Percentiles rank a stretch among this genome's conserved stretches.
These are phyloP conservation scores for Chloebia gouldiae DNA, from an alignment of 2,113 vertebrate genomes.

Conservation along the genomic window DNA sequence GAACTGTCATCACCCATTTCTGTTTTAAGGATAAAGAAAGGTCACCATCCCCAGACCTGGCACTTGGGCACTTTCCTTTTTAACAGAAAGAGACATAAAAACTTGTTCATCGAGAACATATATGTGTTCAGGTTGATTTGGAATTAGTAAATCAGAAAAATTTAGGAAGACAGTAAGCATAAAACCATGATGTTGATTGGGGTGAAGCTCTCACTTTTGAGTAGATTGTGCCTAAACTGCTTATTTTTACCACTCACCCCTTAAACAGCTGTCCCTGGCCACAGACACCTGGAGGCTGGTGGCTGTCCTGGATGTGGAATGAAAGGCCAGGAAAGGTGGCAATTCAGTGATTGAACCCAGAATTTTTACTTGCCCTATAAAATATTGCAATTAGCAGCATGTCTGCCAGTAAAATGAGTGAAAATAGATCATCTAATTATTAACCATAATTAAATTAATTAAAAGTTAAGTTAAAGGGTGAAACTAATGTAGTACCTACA, in stretches of 20 bases:
- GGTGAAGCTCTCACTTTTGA: background rate
- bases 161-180: background rate
- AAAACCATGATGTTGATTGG: background rate
- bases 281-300: background rate
- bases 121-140: background rate
- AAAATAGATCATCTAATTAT: constrained; percentile 15
- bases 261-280: background rate
- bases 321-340: background rate
- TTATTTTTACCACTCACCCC: background rate
- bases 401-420: background rate
- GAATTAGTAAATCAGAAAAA: background rate
- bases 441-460: background rate
- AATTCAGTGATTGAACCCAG: background rate
- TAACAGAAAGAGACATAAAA: background rate
- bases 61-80: background rate
- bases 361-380: constrained; percentile 7
- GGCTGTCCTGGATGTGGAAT: background rate
- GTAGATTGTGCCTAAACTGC: background rate
- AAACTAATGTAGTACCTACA: background rate
- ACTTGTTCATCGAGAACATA: background rate
- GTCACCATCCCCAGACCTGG: background rate
- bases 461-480: background rate
- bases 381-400: constrained; percentile 7
- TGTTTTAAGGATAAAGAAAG: constrained; percentile 3
- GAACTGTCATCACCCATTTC: background rate